Percentiles rank a stretch among this genome's conserved stretches.
phyloP scores from a whole-genome alignment of 2,113 vertebrate genomes.

The Chaetodon trifascialis region DNA sequence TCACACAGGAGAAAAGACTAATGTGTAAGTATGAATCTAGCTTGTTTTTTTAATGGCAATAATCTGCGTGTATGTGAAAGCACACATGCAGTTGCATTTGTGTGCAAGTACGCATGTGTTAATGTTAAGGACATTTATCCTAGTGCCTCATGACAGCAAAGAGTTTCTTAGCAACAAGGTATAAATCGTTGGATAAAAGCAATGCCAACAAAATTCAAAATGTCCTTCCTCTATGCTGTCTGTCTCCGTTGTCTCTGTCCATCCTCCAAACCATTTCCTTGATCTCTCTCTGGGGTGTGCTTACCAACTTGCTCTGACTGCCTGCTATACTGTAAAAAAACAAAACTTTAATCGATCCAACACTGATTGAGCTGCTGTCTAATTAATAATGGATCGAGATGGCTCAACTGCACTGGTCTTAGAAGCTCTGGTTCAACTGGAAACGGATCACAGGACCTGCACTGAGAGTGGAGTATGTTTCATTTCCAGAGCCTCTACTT shows the following conservation, averaged over 20 bases:
- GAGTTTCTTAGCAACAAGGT: background rate
- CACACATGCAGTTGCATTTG: background rate
- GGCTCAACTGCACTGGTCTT: constrained; percentile 31
- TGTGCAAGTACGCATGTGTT: background rate
- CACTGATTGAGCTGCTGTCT: constrained; percentile 47
- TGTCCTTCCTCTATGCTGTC: background rate
- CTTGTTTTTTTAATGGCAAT: background rate
- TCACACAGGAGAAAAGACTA: background rate
- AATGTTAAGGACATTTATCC: constrained; percentile 5
- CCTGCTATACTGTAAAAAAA: constrained; percentile 55
- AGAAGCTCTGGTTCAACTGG: constrained; percentile 26
- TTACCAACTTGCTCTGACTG: constrained; percentile 31
- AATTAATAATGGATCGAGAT: constrained; percentile 63
- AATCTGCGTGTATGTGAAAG: background rate
- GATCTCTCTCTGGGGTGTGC: constrained; percentile 49
- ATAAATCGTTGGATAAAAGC: background rate
- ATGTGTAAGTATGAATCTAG: too few species aligned
- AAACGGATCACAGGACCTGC: constrained; percentile 23
- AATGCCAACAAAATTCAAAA: background rate
- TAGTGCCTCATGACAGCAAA: background rate
- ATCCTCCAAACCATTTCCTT: constrained; percentile 28
- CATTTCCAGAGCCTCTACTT: constrained; percentile 2
- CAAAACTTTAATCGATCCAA: constrained; percentile 49
- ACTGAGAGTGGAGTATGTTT: constrained; percentile 10
- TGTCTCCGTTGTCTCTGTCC: background rate